These are phyloP conservation scores for Aleiodes testaceus DNA, from an alignment of 2,888 invertebrate genomes.

Conservation along the genomic window DNA sequence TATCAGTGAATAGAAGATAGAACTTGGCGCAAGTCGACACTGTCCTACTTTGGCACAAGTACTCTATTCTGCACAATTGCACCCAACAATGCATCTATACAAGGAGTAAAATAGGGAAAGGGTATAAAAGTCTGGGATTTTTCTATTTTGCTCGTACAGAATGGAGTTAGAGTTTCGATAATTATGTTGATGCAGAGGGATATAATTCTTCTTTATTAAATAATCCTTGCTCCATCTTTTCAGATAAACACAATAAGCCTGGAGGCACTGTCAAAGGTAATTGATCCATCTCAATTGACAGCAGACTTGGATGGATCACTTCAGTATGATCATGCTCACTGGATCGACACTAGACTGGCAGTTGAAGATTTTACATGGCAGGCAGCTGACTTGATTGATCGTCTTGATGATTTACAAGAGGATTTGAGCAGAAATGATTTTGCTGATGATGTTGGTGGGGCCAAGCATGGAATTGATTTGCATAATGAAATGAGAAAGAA, in stretches of 20 bases:
- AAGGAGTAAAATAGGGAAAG: background rate
- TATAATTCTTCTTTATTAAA: constrained; percentile 25
- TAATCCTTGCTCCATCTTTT: constrained; percentile 62
- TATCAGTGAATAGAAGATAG: constrained; percentile 46
- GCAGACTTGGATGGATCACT: constrained; percentile 94
- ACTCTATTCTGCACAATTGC: constrained; percentile 57
- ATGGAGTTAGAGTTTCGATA: background rate
- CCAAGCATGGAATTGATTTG: constrained; percentile 92
- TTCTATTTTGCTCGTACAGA: too few species aligned
- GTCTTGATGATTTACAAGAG: constrained; percentile 93
- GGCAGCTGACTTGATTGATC: constrained; percentile 92
- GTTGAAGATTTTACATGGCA: constrained; percentile 98
- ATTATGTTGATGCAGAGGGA: background rate
- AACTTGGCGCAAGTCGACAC: constrained; percentile 49
- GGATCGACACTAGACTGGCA: constrained; percentile 96
- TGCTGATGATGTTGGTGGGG: constrained; percentile 94
- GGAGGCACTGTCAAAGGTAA: constrained; percentile 93
- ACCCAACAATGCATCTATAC: constrained; percentile 50
- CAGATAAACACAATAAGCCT: constrained; percentile 97
- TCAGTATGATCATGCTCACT: constrained; percentile 96
- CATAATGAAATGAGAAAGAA: constrained; percentile 96
- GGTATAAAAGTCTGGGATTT: too few species aligned
- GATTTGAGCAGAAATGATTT: constrained; percentile 94
- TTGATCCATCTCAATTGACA: constrained; percentile 94
- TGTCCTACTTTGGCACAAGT: constrained; percentile 60